Evolutionary conservation across 2,113 vertebrate species (phyloP), one percentile per base, ranked within the genome.

Genomic region (Prunella fulvescens): DNA sequence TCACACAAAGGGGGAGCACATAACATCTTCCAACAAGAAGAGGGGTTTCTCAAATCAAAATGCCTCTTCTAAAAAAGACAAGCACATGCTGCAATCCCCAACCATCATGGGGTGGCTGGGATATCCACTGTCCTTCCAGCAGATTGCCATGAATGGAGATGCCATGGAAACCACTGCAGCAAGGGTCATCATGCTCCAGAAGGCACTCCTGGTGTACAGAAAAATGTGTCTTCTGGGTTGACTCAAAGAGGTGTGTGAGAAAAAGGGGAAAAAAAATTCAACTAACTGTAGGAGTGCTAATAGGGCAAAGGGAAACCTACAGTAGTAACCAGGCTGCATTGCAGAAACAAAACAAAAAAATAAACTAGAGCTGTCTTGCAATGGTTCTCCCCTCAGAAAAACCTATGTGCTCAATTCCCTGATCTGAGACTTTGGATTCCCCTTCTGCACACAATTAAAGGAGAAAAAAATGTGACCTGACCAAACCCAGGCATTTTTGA

Each of bases 381-480:
- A 42, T 18, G 25, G 40, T 88, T 81, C 58, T 74, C 26, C 60
- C 26, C 72, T 77, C 81, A 83, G 56, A 74, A 95, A 95, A 86
- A 62, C 33, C 37, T 47, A 64, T 31, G 14, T 19, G 29, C 56
- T 94, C 11, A 5, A 72, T 79, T 90, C 53, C 26, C 73, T 31
- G 45, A 29, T 73, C 61, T 71, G 57, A 58, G 93, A 84, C 54
- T 81, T 64, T 73, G 83, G 61, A 90, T 91, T 96, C 47, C 72
- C 90, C 39, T 94, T 90, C 81, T 66, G 44, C 65, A 76, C 80
- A 91, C 51, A 44, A 96, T 91, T 95, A 91, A 95, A 6, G 4
- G 61, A 86, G 50, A 50, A 74, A 96, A 87, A 97, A 86, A 94
- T 6, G 58, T 78, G 81, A 92, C 64, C 81, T 95, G 91, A 95